Evolutionary conservation across 92 coral and sea anemone genomes (phyloP), one percentile per base, ranked within the genome.

Genomic region (Scolanthus callimorphus): DNA sequence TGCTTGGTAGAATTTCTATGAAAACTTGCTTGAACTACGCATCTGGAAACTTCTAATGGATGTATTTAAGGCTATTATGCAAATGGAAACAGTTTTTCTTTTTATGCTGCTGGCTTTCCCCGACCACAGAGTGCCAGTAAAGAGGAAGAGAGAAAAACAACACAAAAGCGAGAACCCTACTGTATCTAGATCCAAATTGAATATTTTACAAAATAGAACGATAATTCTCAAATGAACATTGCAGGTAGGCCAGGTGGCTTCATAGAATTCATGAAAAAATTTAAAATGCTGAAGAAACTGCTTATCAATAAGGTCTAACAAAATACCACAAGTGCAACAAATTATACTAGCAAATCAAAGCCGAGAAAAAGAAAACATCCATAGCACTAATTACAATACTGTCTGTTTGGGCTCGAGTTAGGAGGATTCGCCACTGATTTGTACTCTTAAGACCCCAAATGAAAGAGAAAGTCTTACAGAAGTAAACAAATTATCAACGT

Each of bases 281-380:
- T n/a, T n/a, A n/a, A n/a, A 52, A 59, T 50, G 54, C 41, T 13
- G 52, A 4, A 46, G 22, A 46, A 46, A 46, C 52, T 4, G 28
- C 55, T 56, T 56, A 41, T 67, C 64, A 67, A 67, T 55, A 39
- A 44, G 29, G 51, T 28, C 39, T 25, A 56, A 67, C 39, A 55
- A 27, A 65, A 50, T 39, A 65, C 21, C 24, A 4, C 37, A 51
- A 65, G 52, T 50, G 49, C 48, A 41, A 41, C 29, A 67, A 2
- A 41, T 67, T 67, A 56, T 28, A 38, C 15, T 51, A 49, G 65
- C 74, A 67, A 67, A 67, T 67, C 65, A 55, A 58, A 67, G 59
- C 44, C 15, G 28, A 67, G 53, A 55, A 67, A 29, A 29, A 11
- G 44, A 56, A 67, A 56, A 67, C 71, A 34, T 49, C 39, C 3